Base-by-base conservation (phyloP, 2,113 vertebrate species). In the Columba livia region DNA sequence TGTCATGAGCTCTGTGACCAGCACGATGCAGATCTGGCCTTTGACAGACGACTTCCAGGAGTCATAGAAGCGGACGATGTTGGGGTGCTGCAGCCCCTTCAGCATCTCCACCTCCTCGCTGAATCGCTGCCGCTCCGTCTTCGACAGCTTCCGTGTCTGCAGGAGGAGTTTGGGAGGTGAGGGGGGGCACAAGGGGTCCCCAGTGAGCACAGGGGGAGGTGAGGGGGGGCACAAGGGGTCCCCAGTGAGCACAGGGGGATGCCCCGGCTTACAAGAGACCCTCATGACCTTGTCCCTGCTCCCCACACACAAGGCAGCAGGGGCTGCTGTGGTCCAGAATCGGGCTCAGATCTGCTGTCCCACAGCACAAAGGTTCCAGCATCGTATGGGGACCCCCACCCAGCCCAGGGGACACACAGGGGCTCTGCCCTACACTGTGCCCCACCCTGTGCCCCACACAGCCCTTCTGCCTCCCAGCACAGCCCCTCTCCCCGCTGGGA, bases 1-100 rank as follows among this genome's bases (percentile, higher is more conserved):
- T 0, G 99, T 99, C 99, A 99, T 99, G 85, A 99, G 99, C 95
- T 99, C 99, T 0, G 99, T 99, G 90, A 99, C 98, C 94, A 99
- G 98, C 90, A 99, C 98, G 44, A 99, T 99, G 97, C 98, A 99
- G 94, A 99, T 98, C 93, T 99, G 98, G 5, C 98, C 99, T 92
- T 98, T 99, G 94, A 98, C 85, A 1, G 97, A 97, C 0, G 98
- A 98, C 94, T 99, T 99, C 99, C 99, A 99, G 20, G 99, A 99
- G 97, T 99, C 99, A 0, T 98, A 99, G 98, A 99, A 99, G 40
- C 99, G 99, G 36, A 99, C 99, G 3, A 99, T 99, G 98, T 99
- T 99, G 24, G 99, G 99, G 79, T 99, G 99, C 97, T 99, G 99
- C 77, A 99, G 98, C 16, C 97, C 98, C 91, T 99, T 99, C 92